A percentile compares a stretch with the other conserved stretches of the same genome.
phyloP scores from a whole-genome alignment of 2,888 invertebrate species.

The Sinohyriopsis cumingii region DNA sequence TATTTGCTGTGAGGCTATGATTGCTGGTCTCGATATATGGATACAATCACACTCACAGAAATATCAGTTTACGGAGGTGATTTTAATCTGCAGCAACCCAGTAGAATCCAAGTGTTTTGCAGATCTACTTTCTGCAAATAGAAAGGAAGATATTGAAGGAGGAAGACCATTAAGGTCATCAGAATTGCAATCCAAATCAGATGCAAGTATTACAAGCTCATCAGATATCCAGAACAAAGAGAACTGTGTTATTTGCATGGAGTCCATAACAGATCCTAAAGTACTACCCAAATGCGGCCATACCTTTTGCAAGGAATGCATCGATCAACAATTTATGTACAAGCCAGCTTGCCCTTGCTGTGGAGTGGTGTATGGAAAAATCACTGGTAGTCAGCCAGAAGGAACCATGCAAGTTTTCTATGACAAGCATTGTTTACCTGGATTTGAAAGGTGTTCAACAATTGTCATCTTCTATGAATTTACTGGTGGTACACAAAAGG shows the following conservation, averaged over 20 bases:
- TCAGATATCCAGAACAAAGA: neutral
- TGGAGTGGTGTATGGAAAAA: conserved; percentile 13
- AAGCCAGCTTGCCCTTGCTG: conserved; percentile 18
- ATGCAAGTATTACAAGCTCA: too few species aligned
- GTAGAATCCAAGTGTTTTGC: too few species aligned
- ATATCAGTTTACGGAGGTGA: too few species aligned
- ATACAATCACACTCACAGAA: too few species aligned
- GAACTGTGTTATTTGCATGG: conserved; percentile 17
- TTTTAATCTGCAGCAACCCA: too few species aligned
- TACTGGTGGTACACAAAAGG: conserved; percentile 13
- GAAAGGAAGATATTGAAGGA: too few species aligned
- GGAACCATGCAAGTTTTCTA: neutral
- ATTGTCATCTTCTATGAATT: conserved; percentile 24
- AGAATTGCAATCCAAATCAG: too few species aligned
- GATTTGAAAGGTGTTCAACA: conserved; percentile 14
- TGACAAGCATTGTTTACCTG: conserved; percentile 1
- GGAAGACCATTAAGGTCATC: too few species aligned
- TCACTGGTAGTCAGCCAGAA: too few species aligned
- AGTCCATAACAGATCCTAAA: conserved; percentile 16
- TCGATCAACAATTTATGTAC: conserved; percentile 12
- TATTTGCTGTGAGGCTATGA: too few species aligned
- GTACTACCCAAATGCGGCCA: conserved; percentile 16
- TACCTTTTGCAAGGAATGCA: conserved; percentile 17
- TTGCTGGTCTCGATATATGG: too few species aligned
- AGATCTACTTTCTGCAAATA: too few species aligned